Conservation (phyloP, 2,797 vertebrate genomes). For the Sternarchorhynchus goeldii region DNA sequence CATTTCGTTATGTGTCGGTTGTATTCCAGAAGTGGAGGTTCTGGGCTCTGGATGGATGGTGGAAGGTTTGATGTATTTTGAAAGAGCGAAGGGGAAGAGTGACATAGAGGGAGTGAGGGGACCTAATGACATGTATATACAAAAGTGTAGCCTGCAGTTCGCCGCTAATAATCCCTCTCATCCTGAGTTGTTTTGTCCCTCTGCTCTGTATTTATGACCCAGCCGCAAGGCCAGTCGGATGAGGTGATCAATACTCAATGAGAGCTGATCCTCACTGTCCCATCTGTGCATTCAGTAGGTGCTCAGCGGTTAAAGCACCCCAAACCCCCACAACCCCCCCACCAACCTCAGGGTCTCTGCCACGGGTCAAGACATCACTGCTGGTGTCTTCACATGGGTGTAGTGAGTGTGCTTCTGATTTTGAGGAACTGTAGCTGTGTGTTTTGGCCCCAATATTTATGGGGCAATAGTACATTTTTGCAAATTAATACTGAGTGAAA, state of each 20-base stretch:
- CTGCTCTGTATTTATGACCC: slow-evolving; percentile 74
- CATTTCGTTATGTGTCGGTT: not conserved
- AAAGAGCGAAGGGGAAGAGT: slow-evolving; percentile 42
- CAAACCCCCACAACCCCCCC: not conserved
- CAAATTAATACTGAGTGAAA: slow-evolving; percentile 20
- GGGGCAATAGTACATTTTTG: not conserved
- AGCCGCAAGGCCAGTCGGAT: slow-evolving; percentile 74
- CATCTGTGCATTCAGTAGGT: slow-evolving; percentile 73
- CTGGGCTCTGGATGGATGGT: not conserved
- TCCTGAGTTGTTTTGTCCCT: slow-evolving; percentile 58
- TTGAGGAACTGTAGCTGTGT: slow-evolving; percentile 1
- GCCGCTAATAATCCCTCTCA: slow-evolving; percentile 68
- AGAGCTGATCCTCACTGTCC: slow-evolving; percentile 67
- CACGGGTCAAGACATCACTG: slow-evolving; percentile 29
- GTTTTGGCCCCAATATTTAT: slow-evolving; percentile 18
- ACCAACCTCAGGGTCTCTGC: not conserved
- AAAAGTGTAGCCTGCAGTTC: slow-evolving; percentile 64
- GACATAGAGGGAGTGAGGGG: slow-evolving; percentile 31
- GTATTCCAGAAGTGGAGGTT: not conserved
- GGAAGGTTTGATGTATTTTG: slow-evolving; percentile 34
- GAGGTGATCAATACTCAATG: slow-evolving; percentile 71
- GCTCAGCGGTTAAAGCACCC: not conserved
- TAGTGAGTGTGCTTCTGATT: slow-evolving; percentile 4
- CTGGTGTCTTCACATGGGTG: slow-evolving; percentile 29
- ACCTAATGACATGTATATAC: slow-evolving; percentile 64